A percentile compares a stretch with the other conserved stretches of the same genome.
Conservation (phyloP, 2,113 vertebrate genomes). For the Toxotes chatareus region DNA sequence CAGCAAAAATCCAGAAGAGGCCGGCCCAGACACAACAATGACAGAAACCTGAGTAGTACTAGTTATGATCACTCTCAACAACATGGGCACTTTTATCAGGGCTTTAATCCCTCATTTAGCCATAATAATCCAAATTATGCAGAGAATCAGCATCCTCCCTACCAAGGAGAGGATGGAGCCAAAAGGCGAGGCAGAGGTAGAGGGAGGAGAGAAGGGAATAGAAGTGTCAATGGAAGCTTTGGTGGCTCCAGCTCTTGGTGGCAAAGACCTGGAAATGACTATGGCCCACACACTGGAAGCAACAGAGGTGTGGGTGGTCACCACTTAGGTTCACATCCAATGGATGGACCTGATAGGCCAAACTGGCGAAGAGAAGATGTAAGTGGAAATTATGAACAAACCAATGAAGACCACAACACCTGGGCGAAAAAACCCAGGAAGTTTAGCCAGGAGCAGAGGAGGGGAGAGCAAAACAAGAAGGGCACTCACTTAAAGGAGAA, state of each 20-base stretch:
- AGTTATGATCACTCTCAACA: slow-evolving; percentile 75
- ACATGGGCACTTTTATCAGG: slow-evolving; percentile 61
- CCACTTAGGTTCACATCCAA: slow-evolving; percentile 19
- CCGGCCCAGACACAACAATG: slow-evolving; percentile 83
- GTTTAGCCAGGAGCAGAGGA: slow-evolving; percentile 70
- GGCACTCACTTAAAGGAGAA: slow-evolving; percentile 41
- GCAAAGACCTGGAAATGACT: slow-evolving; percentile 85
- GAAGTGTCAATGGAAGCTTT: slow-evolving; percentile 79
- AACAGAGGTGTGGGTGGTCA: slow-evolving; percentile 18
- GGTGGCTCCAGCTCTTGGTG: slow-evolving; percentile 79
- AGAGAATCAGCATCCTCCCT: slow-evolving; percentile 70
- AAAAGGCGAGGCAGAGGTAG: slow-evolving; percentile 69
- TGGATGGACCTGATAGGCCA: slow-evolving; percentile 57
- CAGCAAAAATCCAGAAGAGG: slow-evolving; percentile 82
- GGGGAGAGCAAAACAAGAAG: slow-evolving; percentile 53
- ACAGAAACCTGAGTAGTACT: slow-evolving; percentile 79
- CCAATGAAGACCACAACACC: slow-evolving; percentile 54
- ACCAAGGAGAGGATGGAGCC: slow-evolving; percentile 70
- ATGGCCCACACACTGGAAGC: slow-evolving; percentile 62
- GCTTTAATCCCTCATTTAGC: slow-evolving; percentile 41
- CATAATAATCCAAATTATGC: slow-evolving; percentile 44
- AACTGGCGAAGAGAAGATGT: slow-evolving; percentile 65
- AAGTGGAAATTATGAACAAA: slow-evolving; percentile 8
- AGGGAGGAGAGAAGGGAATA: slow-evolving; percentile 74
- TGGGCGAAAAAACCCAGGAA: slow-evolving; percentile 63